phyloP scores from a whole-genome alignment of 2,113 vertebrate species.

The Pituophis catenifer region DNA sequence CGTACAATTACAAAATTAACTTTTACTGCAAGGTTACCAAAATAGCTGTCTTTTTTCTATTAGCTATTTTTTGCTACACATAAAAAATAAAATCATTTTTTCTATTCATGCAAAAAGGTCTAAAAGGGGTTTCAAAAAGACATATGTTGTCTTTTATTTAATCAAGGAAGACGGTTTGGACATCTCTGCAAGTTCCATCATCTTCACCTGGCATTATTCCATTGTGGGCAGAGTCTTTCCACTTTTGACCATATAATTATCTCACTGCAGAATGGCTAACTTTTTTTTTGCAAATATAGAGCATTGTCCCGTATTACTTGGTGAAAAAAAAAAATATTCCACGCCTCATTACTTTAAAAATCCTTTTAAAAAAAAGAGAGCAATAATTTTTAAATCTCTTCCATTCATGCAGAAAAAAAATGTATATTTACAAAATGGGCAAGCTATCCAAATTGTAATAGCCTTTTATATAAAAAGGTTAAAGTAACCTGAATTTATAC shows the following conservation, averaged over 20 bases:
- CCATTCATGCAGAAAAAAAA: neutral
- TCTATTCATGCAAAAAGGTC: neutral
- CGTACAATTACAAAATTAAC: neutral
- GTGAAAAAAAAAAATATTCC: slow-evolving; percentile 42
- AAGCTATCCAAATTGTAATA: neutral
- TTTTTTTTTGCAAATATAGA: neutral
- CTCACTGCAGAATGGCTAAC: neutral
- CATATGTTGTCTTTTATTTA: neutral
- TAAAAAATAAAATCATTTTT: neutral
- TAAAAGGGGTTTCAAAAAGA: neutral
- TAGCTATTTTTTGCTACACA: neutral
- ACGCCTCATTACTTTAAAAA: neutral
- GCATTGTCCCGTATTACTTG: neutral
- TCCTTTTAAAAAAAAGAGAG: neutral
- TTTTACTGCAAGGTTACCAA: neutral
- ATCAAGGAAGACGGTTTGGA: neutral
- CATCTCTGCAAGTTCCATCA: neutral
- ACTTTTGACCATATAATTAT: neutral
- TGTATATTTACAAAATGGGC: slow-evolving; percentile 17
- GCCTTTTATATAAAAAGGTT: neutral
- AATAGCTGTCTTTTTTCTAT: neutral
- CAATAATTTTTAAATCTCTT: slow-evolving; percentile 15
- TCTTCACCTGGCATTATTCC: neutral
- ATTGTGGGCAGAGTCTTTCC: neutral
- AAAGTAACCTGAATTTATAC: neutral